These are phyloP conservation scores for Leptopterna dolabrata DNA, from an alignment of 2,888 invertebrate genomes.

Conservation along the genomic window DNA sequence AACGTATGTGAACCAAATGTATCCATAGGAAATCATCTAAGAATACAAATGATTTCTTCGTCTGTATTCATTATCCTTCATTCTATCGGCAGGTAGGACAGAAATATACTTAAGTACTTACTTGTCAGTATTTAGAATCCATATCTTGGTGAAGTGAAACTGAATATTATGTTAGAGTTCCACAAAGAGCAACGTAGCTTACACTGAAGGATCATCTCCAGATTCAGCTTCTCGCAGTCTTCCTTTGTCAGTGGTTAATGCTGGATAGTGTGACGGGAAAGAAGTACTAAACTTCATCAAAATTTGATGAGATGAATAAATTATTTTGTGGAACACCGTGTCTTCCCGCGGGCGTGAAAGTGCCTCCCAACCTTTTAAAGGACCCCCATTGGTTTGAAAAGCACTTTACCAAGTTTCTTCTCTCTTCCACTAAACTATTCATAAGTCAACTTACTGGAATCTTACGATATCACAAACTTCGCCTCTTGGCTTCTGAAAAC, in stretches of 20 bases:
- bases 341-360: not conserved
- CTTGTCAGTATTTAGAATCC: too few species aligned
- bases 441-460: constrained; percentile 20
- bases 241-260: not conserved
- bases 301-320: constrained; percentile 33
- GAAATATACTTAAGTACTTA: too few species aligned
- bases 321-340: not conserved
- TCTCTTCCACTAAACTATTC: not conserved
- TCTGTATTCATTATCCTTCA: too few species aligned
- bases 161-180: too few species aligned
- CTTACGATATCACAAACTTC: not conserved
- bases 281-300: not conserved
- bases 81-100: too few species aligned
- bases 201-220: not conserved
- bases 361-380: not conserved
- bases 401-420: constrained; percentile 20
- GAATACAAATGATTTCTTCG: too few species aligned
- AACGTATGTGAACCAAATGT: too few species aligned
- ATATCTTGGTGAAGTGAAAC: too few species aligned
- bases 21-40: too few species aligned
- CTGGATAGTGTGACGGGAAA: not conserved
- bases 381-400: constrained; percentile 12
- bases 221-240: not conserved
- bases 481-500: not conserved
- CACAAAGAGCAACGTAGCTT: too few species aligned